Percentiles rank a stretch among this genome's conserved stretches.
Evolutionary conservation across 2,113 vertebrate genomes (phyloP).

Genomic region (Lamprologus ornatipinnis): DNA sequence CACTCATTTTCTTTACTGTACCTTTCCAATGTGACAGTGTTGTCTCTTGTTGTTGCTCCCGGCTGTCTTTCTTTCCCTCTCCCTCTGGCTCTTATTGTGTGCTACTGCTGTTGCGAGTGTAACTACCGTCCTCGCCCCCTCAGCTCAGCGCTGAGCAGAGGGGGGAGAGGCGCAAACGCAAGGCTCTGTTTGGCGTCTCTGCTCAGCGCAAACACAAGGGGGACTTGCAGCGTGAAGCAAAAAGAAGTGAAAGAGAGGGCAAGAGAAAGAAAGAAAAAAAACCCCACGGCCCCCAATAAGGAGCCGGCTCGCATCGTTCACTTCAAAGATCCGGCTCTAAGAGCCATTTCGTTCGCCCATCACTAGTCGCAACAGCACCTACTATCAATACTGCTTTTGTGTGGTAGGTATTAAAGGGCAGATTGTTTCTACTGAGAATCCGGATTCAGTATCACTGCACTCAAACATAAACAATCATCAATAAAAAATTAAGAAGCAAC

Average conservation of each 20-base stretch:
- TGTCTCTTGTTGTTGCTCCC: neutral
- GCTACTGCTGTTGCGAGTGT: fast-evolving
- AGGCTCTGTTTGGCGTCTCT: neutral
- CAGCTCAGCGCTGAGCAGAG: neutral
- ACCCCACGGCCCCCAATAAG: fast-evolving
- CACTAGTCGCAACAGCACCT: neutral
- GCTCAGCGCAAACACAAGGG: neutral
- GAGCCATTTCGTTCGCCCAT: neutral
- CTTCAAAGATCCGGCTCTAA: neutral
- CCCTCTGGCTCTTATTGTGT: neutral
- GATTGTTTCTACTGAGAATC: neutral
- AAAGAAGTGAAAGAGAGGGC: neutral
- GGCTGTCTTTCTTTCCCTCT: neutral
- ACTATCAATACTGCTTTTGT: neutral
- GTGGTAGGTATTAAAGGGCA: neutral
- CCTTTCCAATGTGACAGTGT: neutral
- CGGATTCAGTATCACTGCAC: neutral
- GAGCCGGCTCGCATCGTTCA: neutral
- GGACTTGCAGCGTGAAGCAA: fast-evolving
- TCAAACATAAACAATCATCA: neutral
- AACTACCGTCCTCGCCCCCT: neutral
- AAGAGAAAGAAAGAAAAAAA: neutral
- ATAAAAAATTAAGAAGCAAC: neutral
- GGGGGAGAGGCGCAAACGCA: neutral
- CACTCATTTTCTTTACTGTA: neutral